Percentiles rank a stretch among this genome's conserved stretches.
These are phyloP conservation scores for Idaea straminata DNA, from an alignment of 2,888 invertebrate species.

Conservation along the genomic window DNA sequence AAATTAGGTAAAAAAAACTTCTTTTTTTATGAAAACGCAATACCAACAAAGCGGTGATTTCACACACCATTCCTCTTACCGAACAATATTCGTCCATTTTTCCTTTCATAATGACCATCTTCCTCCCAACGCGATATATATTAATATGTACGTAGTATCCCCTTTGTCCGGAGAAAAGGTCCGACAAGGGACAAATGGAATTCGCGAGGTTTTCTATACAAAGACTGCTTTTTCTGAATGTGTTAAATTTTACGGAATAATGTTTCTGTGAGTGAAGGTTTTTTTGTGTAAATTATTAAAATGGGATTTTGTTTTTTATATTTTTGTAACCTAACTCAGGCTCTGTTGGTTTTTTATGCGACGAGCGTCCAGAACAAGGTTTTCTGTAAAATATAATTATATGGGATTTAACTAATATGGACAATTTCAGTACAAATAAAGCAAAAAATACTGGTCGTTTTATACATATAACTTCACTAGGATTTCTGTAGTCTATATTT, in stretches of 20 bases:
- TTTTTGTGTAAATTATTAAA: not conserved
- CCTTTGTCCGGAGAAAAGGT: not conserved
- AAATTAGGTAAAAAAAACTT: too few relatives aligned
- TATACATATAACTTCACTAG: too few relatives aligned
- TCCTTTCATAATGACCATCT: not conserved
- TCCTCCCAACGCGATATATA: not conserved
- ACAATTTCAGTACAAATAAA: too few relatives aligned
- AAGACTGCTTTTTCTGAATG: slow-evolving; percentile 43
- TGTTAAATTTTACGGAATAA: slow-evolving; percentile 76
- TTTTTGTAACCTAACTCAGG: too few relatives aligned
- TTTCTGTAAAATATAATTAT: not conserved
- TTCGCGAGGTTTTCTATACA: slow-evolving; percentile 16
- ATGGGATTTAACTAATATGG: too few relatives aligned
- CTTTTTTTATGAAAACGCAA: too few relatives aligned
- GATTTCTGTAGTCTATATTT: too few relatives aligned
- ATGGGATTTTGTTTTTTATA: not conserved
- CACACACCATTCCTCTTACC: slow-evolving; percentile 39
- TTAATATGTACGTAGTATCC: not conserved
- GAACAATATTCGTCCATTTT: not conserved
- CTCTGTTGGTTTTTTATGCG: not conserved
- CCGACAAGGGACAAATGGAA: not conserved
- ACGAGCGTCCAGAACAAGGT: not conserved
- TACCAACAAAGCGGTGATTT: slow-evolving; percentile 48
- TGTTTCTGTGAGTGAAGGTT: slow-evolving; percentile 17
- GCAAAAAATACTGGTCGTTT: too few relatives aligned